Evolutionary conservation across 1,140 invertebrate species (phyloP).

Genomic region (Leptinotarsa undecemlineata): DNA sequence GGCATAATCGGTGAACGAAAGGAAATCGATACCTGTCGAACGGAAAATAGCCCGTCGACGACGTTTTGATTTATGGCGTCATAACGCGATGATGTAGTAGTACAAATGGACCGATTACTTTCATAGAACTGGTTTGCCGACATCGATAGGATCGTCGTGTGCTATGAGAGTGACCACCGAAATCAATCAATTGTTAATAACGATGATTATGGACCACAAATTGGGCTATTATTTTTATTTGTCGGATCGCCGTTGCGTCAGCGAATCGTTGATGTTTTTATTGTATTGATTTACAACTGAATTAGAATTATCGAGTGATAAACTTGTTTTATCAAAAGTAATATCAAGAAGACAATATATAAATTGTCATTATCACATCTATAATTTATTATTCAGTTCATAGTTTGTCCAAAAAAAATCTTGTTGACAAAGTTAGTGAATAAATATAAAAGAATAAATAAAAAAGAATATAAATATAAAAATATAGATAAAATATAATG

Average conservation of each 20-base stretch:
- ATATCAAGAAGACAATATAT: too few species aligned
- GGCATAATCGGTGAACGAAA: background rate
- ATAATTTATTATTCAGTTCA: too few species aligned
- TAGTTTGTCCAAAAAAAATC: too few species aligned
- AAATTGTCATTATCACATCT: too few species aligned
- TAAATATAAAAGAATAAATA: too few species aligned
- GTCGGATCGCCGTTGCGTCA: background rate
- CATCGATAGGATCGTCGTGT: slow-evolving; percentile 8
- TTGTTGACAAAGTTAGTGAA: too few species aligned
- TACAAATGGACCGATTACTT: slow-evolving; percentile 21
- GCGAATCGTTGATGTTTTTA: background rate
- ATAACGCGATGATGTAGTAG: slow-evolving; percentile 8
- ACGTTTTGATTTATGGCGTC: slow-evolving; percentile 17
- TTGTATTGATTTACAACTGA: background rate
- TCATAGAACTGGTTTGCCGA: slow-evolving; percentile 16
- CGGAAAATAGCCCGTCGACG: background rate
- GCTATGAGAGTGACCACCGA: slow-evolving; percentile 4
- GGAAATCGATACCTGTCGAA: background rate
- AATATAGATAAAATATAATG: too few species aligned
- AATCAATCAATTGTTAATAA: slow-evolving; percentile 4
- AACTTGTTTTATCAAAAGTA: too few species aligned
- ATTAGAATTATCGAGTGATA: too few species aligned
- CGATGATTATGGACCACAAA: background rate
- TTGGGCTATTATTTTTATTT: slow-evolving; percentile 6
- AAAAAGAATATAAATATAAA: too few species aligned